Percentiles rank a stretch among this genome's conserved stretches.
Conservation (phyloP, 2,113 vertebrate genomes). For the Sinocyclocheilus grahami region DNA sequence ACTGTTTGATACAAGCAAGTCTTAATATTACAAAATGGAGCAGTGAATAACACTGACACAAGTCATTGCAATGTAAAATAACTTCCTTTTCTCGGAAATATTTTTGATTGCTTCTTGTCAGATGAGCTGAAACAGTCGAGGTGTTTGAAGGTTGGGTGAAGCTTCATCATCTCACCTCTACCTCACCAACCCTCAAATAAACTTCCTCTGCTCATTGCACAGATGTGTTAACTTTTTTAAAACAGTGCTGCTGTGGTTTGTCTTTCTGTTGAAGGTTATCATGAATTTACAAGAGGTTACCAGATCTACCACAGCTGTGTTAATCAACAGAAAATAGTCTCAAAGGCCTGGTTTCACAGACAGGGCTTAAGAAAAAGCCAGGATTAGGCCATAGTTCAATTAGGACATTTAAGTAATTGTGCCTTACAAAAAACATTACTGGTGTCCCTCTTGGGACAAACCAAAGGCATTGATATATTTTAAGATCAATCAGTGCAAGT, state of each 20-base stretch:
- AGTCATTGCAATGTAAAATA: background rate
- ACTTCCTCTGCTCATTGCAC: background rate
- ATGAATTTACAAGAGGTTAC: background rate
- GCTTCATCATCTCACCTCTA: background rate
- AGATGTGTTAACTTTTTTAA: background rate
- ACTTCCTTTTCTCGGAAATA: background rate
- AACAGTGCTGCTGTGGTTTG: background rate
- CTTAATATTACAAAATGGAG: background rate
- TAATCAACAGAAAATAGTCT: background rate
- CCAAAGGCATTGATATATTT: too few species aligned
- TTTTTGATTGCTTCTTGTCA: background rate
- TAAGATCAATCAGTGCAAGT: too few species aligned
- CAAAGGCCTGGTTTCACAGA: background rate
- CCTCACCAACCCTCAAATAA: too few species aligned
- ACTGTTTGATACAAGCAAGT: background rate
- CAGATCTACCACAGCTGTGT: background rate
- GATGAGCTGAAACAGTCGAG: background rate
- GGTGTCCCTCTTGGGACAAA: too few species aligned
- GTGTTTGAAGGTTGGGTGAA: background rate
- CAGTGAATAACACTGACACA: background rate
- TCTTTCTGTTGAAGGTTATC: background rate
- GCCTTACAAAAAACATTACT: too few species aligned
- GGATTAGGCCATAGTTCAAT: too few species aligned
- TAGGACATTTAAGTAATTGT: too few species aligned
- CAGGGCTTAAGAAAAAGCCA: too few species aligned